Evolutionary conservation across 2,888 invertebrate genomes (phyloP).

Genomic region (Ptychoptera contaminata): DNA sequence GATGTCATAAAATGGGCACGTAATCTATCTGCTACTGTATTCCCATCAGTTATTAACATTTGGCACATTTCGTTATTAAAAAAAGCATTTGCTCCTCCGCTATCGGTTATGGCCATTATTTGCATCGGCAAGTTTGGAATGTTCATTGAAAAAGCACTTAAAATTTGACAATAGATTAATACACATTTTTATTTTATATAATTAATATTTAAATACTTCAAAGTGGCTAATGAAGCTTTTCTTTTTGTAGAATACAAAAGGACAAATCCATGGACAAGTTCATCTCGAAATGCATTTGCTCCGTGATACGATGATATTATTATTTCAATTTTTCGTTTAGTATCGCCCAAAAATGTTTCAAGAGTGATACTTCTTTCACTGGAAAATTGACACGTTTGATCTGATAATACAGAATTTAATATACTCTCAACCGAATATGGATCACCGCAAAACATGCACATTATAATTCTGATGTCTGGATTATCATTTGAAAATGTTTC

Average conservation of each 20-base stretch:
- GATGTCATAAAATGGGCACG: conserved; percentile 88
- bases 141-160: conserved; percentile 81
- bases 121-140: conserved; percentile 86
- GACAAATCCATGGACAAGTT: conserved; percentile 87
- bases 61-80: conserved; percentile 82
- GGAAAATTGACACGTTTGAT: conserved; percentile 73
- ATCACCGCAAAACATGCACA: conserved; percentile 95
- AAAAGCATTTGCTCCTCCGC: conserved; percentile 75
- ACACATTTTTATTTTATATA: background rate
- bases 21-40: conserved; percentile 76
- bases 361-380: conserved; percentile 78
- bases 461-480: conserved; percentile 54
- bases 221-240: conserved; percentile 82
- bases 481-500: conserved; percentile 29
- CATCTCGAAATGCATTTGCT: conserved; percentile 79
- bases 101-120: conserved; percentile 85
- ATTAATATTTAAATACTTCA: conserved; percentile 67
- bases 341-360: conserved; percentile 83
- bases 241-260: conserved; percentile 88
- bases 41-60: conserved; percentile 82
- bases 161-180: conserved; percentile 2
- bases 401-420: conserved; percentile 69
- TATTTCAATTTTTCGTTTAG: conserved; percentile 76
- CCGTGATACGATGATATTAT: conserved; percentile 90
- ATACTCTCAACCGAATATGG: conserved; percentile 83